Conservation (phyloP, 2,888 invertebrate genomes). For the Sesamia inferens region DNA sequence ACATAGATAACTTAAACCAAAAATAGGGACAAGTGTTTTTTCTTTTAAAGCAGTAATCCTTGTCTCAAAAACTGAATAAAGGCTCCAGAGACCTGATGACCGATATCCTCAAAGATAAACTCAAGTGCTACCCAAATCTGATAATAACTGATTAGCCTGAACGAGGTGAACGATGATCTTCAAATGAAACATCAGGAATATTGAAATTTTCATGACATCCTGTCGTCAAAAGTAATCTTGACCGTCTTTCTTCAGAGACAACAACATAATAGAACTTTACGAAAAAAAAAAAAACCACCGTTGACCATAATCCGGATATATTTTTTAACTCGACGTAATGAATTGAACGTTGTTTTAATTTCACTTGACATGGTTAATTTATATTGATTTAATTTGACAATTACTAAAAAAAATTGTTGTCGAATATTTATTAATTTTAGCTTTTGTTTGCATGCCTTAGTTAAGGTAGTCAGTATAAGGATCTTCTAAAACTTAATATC, state of each 20-base stretch:
- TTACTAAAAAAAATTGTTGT: no score
- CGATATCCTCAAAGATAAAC: constrained; percentile 51
- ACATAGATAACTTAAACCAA: neutral
- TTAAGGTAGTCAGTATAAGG: no score
- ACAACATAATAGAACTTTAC: neutral
- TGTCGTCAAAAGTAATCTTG: neutral
- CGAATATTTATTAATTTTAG: no score
- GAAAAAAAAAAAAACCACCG: neutral
- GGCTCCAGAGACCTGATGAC: constrained; percentile 16
- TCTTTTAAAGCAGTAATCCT: constrained; percentile 11
- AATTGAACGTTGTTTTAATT: no score
- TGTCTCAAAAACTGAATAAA: constrained; percentile 13
- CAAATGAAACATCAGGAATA: neutral
- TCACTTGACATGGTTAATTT: no score
- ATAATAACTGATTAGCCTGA: constrained; percentile 31
- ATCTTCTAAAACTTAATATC: no score
- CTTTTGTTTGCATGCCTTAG: no score
- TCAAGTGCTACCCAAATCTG: constrained; percentile 33
- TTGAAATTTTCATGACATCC: neutral
- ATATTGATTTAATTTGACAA: no score
- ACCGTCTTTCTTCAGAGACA: no score
- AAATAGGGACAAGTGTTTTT: constrained; percentile 7
- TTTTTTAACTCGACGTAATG: no score
- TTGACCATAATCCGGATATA: no score
- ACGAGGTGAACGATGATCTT: constrained; percentile 6